These are phyloP conservation scores for Stegastes partitus DNA, from an alignment of 2,113 vertebrate genomes.

Conservation along the genomic window DNA sequence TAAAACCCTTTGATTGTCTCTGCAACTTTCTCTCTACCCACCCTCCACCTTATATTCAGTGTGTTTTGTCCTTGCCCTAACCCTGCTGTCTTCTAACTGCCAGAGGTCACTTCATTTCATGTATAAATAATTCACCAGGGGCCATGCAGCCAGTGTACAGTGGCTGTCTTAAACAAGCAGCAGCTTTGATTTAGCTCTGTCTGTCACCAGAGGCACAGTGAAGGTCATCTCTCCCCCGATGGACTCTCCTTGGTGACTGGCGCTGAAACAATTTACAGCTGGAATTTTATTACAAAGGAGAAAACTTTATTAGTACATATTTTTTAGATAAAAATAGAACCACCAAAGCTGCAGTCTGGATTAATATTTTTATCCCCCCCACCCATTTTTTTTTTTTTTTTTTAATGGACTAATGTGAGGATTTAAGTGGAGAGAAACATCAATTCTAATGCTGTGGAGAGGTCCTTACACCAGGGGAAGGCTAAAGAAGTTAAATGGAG, in stretches of 20 bases:
- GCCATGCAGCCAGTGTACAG: slow-evolving; percentile 57
- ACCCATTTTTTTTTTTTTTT: background rate
- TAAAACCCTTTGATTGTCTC: slow-evolving; percentile 7
- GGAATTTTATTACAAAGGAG: slow-evolving; percentile 51
- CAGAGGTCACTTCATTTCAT: slow-evolving; percentile 74
- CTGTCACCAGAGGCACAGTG: slow-evolving; percentile 65
- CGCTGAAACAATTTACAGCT: slow-evolving; percentile 59
- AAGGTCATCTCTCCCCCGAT: slow-evolving; percentile 74
- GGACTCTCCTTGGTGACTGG: slow-evolving; percentile 54
- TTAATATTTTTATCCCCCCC: background rate
- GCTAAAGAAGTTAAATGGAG: slow-evolving; percentile 18
- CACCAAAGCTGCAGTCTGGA: slow-evolving; percentile 6
- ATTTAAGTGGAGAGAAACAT: slow-evolving; percentile 11
- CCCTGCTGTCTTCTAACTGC: slow-evolving; percentile 44
- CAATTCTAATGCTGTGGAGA: background rate
- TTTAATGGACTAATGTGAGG: background rate
- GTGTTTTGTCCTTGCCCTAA: slow-evolving; percentile 48
- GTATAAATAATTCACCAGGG: slow-evolving; percentile 81
- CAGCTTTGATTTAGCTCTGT: slow-evolving; percentile 78
- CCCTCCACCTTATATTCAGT: slow-evolving; percentile 15
- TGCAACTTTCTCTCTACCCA: background rate
- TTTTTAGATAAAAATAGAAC: slow-evolving; percentile 38
- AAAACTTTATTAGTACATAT: slow-evolving; percentile 21
- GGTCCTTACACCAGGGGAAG: background rate
- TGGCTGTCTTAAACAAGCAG: slow-evolving; percentile 75